Conservation (phyloP, 2,797 vertebrate genomes). For the Anisognathus igniventris region DNA sequence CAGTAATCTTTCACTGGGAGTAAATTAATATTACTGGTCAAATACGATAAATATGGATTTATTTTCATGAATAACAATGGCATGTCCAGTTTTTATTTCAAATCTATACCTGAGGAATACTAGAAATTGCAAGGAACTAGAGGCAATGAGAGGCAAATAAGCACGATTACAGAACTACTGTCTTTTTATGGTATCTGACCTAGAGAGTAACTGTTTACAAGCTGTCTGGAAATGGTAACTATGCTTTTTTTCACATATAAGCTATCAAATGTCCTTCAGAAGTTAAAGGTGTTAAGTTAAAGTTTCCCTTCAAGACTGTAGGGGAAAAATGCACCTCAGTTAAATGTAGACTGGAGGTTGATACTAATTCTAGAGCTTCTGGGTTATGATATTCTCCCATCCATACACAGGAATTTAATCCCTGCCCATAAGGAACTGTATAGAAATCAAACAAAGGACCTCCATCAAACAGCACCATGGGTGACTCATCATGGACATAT, state of each 20-base stretch:
- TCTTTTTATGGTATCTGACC: background rate
- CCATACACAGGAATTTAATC: background rate
- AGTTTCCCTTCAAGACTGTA: background rate
- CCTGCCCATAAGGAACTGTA: background rate
- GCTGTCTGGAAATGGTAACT: background rate
- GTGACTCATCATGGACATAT: rapidly evolving
- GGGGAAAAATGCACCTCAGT: background rate
- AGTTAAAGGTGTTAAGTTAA: background rate
- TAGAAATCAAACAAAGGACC: background rate
- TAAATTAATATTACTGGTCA: background rate
- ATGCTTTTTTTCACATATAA: background rate
- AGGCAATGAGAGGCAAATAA: background rate
- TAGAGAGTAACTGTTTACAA: background rate
- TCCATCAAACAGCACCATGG: background rate
- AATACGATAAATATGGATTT: background rate
- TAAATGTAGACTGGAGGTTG: background rate
- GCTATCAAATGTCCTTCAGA: background rate
- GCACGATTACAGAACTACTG: background rate
- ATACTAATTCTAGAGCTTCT: background rate
- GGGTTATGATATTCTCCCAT: background rate
- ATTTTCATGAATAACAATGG: background rate
- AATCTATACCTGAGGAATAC: background rate
- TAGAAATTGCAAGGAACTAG: background rate
- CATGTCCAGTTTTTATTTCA: background rate
- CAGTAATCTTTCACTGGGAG: background rate